A percentile compares a stretch with the other conserved stretches of the same genome.
These are phyloP conservation scores for Schizopygopsis pylzovi DNA, from an alignment of 2,797 vertebrate genomes.

Conservation along the genomic window DNA sequence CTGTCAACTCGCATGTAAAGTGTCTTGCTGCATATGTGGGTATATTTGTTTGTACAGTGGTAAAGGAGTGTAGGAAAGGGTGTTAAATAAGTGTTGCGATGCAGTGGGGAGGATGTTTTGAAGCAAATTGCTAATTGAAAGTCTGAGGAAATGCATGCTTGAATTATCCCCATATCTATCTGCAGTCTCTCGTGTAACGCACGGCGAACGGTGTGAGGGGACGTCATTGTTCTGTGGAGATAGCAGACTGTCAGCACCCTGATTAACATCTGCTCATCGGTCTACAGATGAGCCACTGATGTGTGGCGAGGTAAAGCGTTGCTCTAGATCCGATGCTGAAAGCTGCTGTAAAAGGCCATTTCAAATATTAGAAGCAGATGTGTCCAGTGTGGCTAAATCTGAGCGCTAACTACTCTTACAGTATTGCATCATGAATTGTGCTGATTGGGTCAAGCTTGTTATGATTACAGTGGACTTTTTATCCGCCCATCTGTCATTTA, in stretches of 20 bases:
- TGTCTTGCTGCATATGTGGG: constrained; percentile 56
- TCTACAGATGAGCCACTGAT: constrained; percentile 71
- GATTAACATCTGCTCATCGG: constrained; percentile 69
- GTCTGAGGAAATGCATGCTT: constrained; percentile 13
- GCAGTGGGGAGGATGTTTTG: background rate
- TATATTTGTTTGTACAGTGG: constrained; percentile 41
- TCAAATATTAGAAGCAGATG: constrained; percentile 75
- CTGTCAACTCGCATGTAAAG: constrained; percentile 48
- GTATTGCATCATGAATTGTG: constrained; percentile 52
- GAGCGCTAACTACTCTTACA: constrained; percentile 60
- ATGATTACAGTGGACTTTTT: constrained; percentile 59
- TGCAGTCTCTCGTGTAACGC: background rate
- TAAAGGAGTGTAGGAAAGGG: constrained; percentile 29
- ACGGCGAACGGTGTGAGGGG: constrained; percentile 10
- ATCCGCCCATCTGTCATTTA: constrained; percentile 24
- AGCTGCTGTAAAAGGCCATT: constrained; percentile 74
- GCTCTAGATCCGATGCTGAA: constrained; percentile 70
- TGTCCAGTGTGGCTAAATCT: constrained; percentile 58
- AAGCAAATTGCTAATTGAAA: constrained; percentile 13
- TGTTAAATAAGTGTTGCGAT: constrained; percentile 18
- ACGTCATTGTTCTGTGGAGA: constrained; percentile 63
- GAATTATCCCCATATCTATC: constrained; percentile 36
- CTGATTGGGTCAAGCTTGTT: constrained; percentile 63
- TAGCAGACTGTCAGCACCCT: constrained; percentile 64
- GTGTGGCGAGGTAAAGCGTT: constrained; percentile 69